Percentiles rank a stretch among this genome's conserved stretches.
Evolutionary conservation across 2,113 vertebrate species (phyloP).

Genomic region (Ictidomys tridecemlineatus): DNA sequence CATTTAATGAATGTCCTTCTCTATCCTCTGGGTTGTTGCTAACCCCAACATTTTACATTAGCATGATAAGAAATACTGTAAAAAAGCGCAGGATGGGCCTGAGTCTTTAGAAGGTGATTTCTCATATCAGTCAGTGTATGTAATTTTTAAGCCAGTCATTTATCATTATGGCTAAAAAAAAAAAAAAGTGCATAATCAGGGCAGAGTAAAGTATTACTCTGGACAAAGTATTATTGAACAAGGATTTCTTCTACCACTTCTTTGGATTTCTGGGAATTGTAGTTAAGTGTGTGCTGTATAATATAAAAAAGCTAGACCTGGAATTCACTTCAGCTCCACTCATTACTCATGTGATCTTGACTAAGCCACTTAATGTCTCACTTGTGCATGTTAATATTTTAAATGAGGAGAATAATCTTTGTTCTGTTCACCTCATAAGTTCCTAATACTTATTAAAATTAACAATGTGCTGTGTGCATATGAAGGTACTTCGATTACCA

Average conservation of each 20-base stretch:
- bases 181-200: background rate
- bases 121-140: slow-evolving; percentile 18
- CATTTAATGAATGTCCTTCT: slow-evolving; percentile 80
- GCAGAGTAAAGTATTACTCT: background rate
- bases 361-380: slow-evolving; percentile 3
- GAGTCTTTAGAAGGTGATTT: slow-evolving; percentile 51
- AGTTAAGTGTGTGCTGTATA: background rate
- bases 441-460: slow-evolving; percentile 53
- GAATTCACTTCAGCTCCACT: background rate
- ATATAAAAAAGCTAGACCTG: background rate
- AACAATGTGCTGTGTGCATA: background rate
- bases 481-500: background rate
- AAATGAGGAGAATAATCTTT: slow-evolving; percentile 42
- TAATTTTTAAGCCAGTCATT: slow-evolving; percentile 36
- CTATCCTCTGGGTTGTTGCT: slow-evolving; percentile 64
- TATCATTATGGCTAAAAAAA: slow-evolving; percentile 54
- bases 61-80: slow-evolving; percentile 72
- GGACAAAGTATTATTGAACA: slow-evolving; percentile 15
- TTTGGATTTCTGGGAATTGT: slow-evolving; percentile 22
- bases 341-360: slow-evolving; percentile 12
- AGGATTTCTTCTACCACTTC: background rate
- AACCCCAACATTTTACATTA: slow-evolving; percentile 74
- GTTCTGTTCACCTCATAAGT: background rate
- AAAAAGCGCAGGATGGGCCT: slow-evolving; percentile 58
- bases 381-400: background rate